Conservation (phyloP, 1,140 invertebrate species). For the Bombus huntii region DNA sequence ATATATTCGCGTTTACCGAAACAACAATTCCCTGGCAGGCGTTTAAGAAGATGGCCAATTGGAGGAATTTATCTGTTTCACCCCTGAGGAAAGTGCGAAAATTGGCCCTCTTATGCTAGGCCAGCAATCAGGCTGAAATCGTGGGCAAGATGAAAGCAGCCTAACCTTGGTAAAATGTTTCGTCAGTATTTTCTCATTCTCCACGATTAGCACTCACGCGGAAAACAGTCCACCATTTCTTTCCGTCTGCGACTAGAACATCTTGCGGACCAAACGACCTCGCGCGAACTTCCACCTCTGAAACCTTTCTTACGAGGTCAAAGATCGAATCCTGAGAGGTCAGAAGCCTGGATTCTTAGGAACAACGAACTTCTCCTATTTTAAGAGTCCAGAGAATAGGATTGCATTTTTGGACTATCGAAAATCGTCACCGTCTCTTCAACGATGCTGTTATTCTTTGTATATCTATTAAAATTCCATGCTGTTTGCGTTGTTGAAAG, state of each 20-base stretch:
- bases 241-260: background rate
- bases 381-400: background rate
- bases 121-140: conserved; percentile 14
- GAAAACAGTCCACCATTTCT: conserved; percentile 5
- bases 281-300: background rate
- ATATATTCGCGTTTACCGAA: background rate
- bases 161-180: conserved; percentile 16
- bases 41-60: background rate
- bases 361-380: background rate
- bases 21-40: background rate
- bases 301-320: background rate
- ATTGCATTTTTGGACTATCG: background rate
- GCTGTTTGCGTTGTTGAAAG: no score
- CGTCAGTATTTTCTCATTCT: conserved; percentile 10
- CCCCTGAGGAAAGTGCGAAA: background rate
- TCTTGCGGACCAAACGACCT: background rate
- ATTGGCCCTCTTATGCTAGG: background rate
- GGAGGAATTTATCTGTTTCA: conserved; percentile 7
- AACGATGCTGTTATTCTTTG: background rate
- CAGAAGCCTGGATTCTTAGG: background rate
- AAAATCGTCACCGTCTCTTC: background rate
- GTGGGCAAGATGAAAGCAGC: conserved; percentile 3
- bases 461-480: no score
- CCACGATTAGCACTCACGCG: conserved; percentile 6
- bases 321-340: background rate